phyloP scores from a whole-genome alignment of 37 sponge, comb jelly and placozoan genomes.

The Halichondria panicea region DNA sequence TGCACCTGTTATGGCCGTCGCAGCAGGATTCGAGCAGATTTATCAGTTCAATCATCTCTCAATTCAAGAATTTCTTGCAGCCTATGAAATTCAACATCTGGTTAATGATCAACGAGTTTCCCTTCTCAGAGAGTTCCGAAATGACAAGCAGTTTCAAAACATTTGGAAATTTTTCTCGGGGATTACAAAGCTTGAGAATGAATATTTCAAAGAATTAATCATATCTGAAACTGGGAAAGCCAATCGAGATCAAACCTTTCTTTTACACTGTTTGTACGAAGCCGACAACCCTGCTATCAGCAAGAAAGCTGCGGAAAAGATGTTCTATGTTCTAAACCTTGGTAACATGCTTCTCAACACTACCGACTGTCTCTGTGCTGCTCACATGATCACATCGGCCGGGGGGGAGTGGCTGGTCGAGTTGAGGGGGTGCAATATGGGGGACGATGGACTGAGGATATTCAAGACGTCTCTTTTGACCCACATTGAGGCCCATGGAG shows the following conservation, averaged over 20 bases:
- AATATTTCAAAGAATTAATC: constrained; percentile 2
- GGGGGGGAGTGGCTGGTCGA: constrained; percentile 31
- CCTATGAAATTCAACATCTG: constrained; percentile 4
- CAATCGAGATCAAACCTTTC: constrained; percentile 15
- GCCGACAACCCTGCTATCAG: constrained; percentile 19
- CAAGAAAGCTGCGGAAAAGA: neutral
- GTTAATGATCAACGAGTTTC: neutral
- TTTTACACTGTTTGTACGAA: constrained; percentile 41
- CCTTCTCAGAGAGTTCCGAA: constrained; percentile 16
- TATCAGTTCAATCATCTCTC: constrained; percentile 38
- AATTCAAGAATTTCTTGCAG: constrained; percentile 30
- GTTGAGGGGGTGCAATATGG: constrained; percentile 33
- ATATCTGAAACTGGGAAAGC: neutral
- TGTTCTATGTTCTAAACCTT: constrained; percentile 5
- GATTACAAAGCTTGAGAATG: constrained; percentile 22
- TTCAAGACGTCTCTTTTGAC: neutral
- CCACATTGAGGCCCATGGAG: no score
- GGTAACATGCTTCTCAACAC: constrained; percentile 25
- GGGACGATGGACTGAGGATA: constrained; percentile 19
- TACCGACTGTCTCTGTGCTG: constrained; percentile 48
- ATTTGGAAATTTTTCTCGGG: constrained; percentile 35
- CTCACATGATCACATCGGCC: neutral
- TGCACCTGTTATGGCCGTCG: neutral
- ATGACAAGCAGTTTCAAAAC: constrained; percentile 42
- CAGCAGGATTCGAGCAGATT: neutral